Evolutionary conservation across 2,113 vertebrate species (phyloP), one percentile per base, ranked within the genome.

Genomic region (Menura novaehollandiae): DNA sequence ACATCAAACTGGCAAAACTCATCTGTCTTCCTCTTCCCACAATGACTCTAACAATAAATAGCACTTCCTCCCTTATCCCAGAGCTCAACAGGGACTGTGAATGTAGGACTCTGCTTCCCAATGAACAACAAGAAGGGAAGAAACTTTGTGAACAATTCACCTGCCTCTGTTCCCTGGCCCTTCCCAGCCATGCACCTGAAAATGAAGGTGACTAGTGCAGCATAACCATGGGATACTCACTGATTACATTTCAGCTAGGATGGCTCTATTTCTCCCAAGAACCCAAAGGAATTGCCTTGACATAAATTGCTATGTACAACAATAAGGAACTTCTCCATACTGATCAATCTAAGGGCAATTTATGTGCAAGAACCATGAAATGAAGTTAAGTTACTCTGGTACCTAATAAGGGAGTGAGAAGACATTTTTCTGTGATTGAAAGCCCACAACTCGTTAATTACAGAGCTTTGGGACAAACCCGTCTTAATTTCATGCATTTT

Each of bases 311-410:
- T 74, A 33, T 75, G 88, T 92, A 86, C 60, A 91, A 81, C 64
- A 78, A 49, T 33, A 43, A 78, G 37, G 41, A 91, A 74, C 73
- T 92, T 95, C 90, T 94, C 76, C 49, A 72, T 64, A 87, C 55
- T 27, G 13, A 96, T 96, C 95, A 96, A 93, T 95, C 86, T 82
- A 88, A 94, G 78, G 60, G 86, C 91, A 97, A 96, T 97, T 97
- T 97, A 91, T 96, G 96, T 96, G 92, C 97, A 97, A 93, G 96
- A 91, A 91, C 84, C 96, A 86, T 97, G 96, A 97, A 97, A 97
- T 97, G 93, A 97, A 96, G 69, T 59, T 89, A 90, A 95, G 85
- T 93, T 94, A 83, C 69, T 87, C 85, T 88, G 93, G 64, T 73
- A 95, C 62, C 47, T 91, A 95, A 94, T 95, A 91, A 90, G 55